These are phyloP conservation scores for Orius insidiosus DNA, from an alignment of 1,140 invertebrate species.

Conservation along the genomic window DNA sequence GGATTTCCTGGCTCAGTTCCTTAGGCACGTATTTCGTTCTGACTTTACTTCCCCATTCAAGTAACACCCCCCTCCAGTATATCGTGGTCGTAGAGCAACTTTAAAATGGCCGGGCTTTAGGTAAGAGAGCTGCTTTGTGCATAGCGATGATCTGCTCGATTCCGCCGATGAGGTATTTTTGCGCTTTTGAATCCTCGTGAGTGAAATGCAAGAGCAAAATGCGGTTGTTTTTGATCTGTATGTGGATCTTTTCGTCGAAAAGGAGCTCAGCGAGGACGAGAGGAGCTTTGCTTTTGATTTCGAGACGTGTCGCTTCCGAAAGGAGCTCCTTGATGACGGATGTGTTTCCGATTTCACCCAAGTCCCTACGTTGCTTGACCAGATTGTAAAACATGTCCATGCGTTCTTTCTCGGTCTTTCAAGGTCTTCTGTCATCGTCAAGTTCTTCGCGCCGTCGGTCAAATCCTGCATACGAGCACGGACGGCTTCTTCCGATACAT, in stretches of 20 bases:
- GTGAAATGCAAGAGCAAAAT: constrained; percentile 68
- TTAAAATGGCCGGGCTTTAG: constrained; percentile 77
- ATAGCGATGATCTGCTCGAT: constrained; percentile 84
- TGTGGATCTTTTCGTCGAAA: constrained; percentile 68
- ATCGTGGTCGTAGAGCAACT: constrained; percentile 85
- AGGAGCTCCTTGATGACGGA: constrained; percentile 64
- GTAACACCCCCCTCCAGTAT: constrained; percentile 81
- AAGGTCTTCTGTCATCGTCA: constrained; percentile 89
- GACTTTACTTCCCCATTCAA: constrained; percentile 89
- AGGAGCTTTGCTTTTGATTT: constrained; percentile 85
- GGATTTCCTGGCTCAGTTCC: constrained; percentile 81
- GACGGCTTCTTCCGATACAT: constrained; percentile 84
- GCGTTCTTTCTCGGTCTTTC: constrained; percentile 89
- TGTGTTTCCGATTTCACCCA: constrained; percentile 38
- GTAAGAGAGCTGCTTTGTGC: constrained; percentile 60
- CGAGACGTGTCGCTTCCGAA: constrained; percentile 87
- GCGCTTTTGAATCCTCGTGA: constrained; percentile 73
- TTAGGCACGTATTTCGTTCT: constrained; percentile 87
- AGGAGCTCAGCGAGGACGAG: constrained; percentile 85
- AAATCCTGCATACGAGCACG: constrained; percentile 71
- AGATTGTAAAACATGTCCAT: constrained; percentile 88
- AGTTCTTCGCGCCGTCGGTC: constrained; percentile 77
- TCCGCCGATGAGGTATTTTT: constrained; percentile 87
- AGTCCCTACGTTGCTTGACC: constrained; percentile 46
- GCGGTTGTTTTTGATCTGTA: constrained; percentile 45